Evolutionary conservation across 2,888 invertebrate genomes (phyloP), one percentile per base, ranked within the genome.

Genomic region (Prosopocoilus inquinatus): DNA sequence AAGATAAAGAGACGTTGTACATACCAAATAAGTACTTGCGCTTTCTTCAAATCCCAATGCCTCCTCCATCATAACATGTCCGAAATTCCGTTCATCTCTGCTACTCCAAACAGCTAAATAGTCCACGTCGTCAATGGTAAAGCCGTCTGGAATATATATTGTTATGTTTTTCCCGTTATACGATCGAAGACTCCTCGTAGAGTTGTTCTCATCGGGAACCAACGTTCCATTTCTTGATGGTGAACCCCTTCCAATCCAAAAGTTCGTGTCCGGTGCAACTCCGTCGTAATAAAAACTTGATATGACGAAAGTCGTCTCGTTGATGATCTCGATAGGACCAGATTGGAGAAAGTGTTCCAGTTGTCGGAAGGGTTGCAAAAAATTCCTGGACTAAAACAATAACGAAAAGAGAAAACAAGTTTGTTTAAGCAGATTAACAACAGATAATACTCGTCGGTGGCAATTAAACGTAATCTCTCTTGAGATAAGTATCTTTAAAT

Each of bases 241-340:
- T 47, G 47, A 36, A 12, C 67, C 64, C 20, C 47, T 59, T 38
- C 67, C 67, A 5, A 60, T 61, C 58, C 60, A 58, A 53, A 67
- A 65, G 48, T 64, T 56, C 2, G 64, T 63, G 36, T 64, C 64
- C 9, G 64, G 60, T 2, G 55, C 63, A 52, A 48, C 53, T 5
- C 67, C 67, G 56, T 66, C 63, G 53, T 63, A 65, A 47, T 64
- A 55, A 4, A 67, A 55, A 13, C 65, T 53, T 12, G 55, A 44
- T 32, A 67, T 60, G 34, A 53, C 54, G 28, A 67, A 53, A 3
- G 60, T 63, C 7, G 49, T 53, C 2, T 58, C 50, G 44, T 63
- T 59, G 9, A 62, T 7, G 15, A 65, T 60, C 44, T 52, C 49
- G 2, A 67, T 61, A 8, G 62, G 61, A 15, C 63, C 65, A 0